Evolutionary conservation across 2,113 vertebrate species (phyloP), one percentile per base, ranked within the genome.

Genomic region (Rhinolophus sinicus): DNA sequence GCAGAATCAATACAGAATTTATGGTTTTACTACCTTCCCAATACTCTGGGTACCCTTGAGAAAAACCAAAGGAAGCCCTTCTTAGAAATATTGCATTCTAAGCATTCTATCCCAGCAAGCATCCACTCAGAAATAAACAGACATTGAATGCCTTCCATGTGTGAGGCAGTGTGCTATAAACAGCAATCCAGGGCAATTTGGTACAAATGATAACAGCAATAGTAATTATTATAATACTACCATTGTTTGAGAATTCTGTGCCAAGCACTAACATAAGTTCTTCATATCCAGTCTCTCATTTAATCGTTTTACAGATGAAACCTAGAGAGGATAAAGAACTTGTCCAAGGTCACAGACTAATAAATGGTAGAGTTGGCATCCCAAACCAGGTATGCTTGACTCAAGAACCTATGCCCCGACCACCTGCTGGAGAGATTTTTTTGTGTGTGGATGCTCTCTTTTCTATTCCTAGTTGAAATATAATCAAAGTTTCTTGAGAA

Each of bases 401-500:
- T 64, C 67, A 62, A 83, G 70, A n/a, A 87, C 52, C 73, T 85
- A 0, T 18, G 24, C 22, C 62, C 90, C 58, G 47, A 52, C 70
- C 35, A 78, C 44, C 77, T 94, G 64, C 89, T 26, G n/a, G 35
- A 83, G 44, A 87, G 8, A 33, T 24, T 47, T 54, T 88, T 90
- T 73, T 58, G 52, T 9, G 2, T 84, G 84, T 65, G 64, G 60
- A 60, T 5, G 22, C 33, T 73, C 44, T 89, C 76, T 83, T 92
- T 93, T 92, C 52, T 93, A 40, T 91, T 84, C 52, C 75, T 88
- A 22, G 52, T 84, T 94, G 83, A 97, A 97, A 95, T 76, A 67
- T 7, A 89, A 94, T 94, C 89, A 92, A 94, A 97, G 77, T 95
- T 97, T 97, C 78, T 94, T 82, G 75, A 93, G 56, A 93, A 69